Evolutionary conservation across 2,113 vertebrate species (phyloP).

Genomic region (Proteles cristata): DNA sequence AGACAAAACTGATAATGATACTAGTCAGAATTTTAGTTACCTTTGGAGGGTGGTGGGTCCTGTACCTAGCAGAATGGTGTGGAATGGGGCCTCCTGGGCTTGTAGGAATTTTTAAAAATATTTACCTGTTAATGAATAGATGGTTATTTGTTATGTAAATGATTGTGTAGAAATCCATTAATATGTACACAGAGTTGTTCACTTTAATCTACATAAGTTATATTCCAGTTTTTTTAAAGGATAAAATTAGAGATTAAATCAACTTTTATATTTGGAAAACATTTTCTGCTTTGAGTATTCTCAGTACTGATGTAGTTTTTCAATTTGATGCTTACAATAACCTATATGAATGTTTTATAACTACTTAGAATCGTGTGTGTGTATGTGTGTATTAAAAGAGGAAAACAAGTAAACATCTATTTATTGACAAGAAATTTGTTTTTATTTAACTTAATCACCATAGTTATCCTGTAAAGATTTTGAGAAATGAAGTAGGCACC

Average conservation of each 20-base stretch:
- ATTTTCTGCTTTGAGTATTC: not conserved
- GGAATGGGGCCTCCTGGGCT: not conserved
- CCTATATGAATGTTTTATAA: not conserved
- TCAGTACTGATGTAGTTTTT: not conserved
- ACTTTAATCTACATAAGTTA: not conserved
- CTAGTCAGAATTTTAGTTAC: not conserved
- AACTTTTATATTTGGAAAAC: not conserved
- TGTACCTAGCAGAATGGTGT: not conserved
- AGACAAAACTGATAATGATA: not conserved
- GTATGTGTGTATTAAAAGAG: not conserved
- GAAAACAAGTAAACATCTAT: not conserved
- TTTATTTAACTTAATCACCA: not conserved
- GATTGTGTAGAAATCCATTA: not conserved
- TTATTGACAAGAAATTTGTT: not conserved
- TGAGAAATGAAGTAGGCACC: not conserved
- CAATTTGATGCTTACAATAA: not conserved
- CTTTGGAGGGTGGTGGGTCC: rapidly evolving
- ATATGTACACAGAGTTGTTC: not conserved
- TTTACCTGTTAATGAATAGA: not conserved
- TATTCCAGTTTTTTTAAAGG: not conserved
- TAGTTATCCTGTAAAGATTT: not conserved
- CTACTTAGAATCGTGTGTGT: not conserved
- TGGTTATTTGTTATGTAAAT: not conserved
- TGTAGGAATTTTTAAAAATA: not conserved
- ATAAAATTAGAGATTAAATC: not conserved